Evolutionary conservation across 2,113 vertebrate species (phyloP).

Genomic region (Paratilapia polleni): DNA sequence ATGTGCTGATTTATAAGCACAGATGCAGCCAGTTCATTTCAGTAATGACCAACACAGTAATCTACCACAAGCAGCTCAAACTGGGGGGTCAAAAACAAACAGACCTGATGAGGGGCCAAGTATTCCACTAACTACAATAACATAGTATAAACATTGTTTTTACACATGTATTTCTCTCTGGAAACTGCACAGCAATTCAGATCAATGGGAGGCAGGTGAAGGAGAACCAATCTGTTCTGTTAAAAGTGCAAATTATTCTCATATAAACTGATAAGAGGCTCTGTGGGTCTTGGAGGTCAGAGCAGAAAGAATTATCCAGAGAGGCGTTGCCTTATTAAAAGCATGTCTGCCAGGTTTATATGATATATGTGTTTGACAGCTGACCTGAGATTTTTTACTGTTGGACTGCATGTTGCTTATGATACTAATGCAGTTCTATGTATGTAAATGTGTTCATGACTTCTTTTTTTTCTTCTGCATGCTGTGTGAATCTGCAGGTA

Average conservation of each 20-base stretch:
- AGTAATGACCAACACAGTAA: background rate
- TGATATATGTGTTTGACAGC: background rate
- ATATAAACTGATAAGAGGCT: background rate
- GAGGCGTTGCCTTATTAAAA: background rate
- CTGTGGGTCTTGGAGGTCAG: background rate
- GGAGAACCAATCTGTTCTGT: background rate
- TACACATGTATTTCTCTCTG: background rate
- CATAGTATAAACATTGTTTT: fast-evolving
- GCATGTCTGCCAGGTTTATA: background rate
- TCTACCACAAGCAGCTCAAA: background rate
- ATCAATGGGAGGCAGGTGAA: fast-evolving
- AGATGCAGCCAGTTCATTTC: background rate
- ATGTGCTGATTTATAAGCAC: background rate
- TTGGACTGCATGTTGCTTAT: background rate
- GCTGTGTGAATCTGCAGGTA: background rate
- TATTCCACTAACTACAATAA: background rate
- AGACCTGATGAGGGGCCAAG: background rate
- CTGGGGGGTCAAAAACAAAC: background rate
- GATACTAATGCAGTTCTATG: background rate
- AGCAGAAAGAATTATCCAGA: background rate
- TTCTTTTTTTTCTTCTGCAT: background rate
- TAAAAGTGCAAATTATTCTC: background rate
- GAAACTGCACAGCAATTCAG: background rate
- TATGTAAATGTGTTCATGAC: fast-evolving
- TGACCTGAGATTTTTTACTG: background rate